Conservation (phyloP, 2,888 invertebrate species). For the Vandiemenella viatica region DNA sequence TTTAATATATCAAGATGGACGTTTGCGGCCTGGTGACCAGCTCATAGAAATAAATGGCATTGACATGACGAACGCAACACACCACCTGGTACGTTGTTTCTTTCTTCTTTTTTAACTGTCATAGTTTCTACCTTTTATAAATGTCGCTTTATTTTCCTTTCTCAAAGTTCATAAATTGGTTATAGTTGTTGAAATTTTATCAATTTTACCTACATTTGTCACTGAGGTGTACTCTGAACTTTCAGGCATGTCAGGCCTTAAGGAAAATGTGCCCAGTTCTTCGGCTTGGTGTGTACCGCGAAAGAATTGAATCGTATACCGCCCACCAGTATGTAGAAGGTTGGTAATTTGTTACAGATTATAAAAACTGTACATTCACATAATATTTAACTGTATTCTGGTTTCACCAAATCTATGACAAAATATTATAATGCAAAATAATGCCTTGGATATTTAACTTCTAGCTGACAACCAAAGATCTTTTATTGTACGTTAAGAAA, state of each 20-base stretch:
- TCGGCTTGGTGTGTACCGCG: conserved; percentile 30
- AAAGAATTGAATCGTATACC: conserved; percentile 21
- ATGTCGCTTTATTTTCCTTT: background rate
- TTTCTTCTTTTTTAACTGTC: background rate
- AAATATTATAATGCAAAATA: too few species aligned
- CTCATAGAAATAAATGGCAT: conserved; percentile 31
- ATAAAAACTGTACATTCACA: too few species aligned
- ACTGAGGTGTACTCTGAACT: too few species aligned
- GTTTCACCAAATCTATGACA: too few species aligned
- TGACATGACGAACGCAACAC: conserved; percentile 21
- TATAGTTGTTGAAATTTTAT: too few species aligned
- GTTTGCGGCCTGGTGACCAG: conserved; percentile 29
- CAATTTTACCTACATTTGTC: too few species aligned
- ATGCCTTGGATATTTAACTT: too few species aligned
- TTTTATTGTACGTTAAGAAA: too few species aligned
- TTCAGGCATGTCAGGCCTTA: conserved; percentile 23
- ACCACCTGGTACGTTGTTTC: conserved; percentile 16
- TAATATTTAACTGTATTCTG: too few species aligned
- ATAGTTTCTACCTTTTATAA: background rate
- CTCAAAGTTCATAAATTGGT: too few species aligned
- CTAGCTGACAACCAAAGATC: too few species aligned
- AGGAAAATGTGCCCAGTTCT: conserved; percentile 27
- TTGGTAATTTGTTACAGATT: too few species aligned
- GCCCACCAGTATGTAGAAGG: conserved; percentile 17
- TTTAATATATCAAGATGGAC: conserved; percentile 28